phyloP scores from a whole-genome alignment of 2,888 invertebrate genomes.

The Spilarctia lutea region DNA sequence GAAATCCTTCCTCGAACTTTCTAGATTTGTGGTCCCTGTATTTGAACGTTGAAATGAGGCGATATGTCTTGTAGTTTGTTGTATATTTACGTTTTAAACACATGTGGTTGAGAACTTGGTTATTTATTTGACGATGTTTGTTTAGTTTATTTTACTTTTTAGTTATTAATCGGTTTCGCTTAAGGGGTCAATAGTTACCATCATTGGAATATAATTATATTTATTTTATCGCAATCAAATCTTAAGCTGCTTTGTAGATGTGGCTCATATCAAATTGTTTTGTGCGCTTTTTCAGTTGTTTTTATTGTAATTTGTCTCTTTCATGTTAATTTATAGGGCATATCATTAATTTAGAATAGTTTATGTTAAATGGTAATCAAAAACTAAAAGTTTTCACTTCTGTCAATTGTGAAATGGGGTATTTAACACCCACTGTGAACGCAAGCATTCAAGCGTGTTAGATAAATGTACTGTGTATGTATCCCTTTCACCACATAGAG shows the following conservation, averaged over 20 bases:
- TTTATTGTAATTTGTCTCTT: neutral
- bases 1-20: constrained; percentile 8
- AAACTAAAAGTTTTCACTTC: neutral
- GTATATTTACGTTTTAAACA: neutral
- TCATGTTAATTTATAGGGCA: neutral
- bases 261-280: neutral
- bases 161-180: neutral
- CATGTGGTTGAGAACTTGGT: neutral
- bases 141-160: neutral
- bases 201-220: neutral
- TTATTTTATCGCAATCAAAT: no score
- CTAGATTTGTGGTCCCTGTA: constrained; percentile 7
- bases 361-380: neutral
- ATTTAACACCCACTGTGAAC: constrained; percentile 1
- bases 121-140: neutral
- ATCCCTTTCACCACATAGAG: neutral
- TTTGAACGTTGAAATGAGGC: constrained; percentile 10
- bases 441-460: neutral
- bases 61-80: constrained; percentile 6
- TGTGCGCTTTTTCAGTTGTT: neutral
- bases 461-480: neutral
- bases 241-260: neutral
- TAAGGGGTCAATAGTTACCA: neutral
- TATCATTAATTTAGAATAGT: neutral
- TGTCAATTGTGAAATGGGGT: neutral